Percentiles rank a stretch among this genome's conserved stretches.
Evolutionary conservation across 2,113 vertebrate species (phyloP).

Genomic region (Etheostoma spectabile): DNA sequence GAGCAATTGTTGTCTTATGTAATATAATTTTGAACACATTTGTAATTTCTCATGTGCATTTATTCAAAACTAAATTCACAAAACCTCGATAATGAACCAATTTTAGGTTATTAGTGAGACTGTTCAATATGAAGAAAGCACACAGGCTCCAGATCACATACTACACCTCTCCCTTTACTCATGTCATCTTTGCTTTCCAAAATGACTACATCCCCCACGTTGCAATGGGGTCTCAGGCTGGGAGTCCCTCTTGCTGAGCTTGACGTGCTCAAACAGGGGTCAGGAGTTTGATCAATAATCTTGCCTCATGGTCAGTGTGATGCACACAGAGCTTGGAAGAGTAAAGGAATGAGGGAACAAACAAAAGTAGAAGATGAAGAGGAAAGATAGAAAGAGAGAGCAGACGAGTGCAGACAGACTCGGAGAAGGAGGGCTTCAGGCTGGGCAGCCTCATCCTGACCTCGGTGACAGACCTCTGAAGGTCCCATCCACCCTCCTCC

Average conservation of each 20-base stretch:
- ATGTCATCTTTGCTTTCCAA: background rate
- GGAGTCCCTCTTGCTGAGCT: conserved; percentile 13
- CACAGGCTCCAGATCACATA: background rate
- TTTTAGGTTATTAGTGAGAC: too few species aligned
- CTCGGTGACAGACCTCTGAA: conserved; percentile 48
- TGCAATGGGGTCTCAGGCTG: background rate
- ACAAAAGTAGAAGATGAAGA: background rate
- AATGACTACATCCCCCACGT: background rate
- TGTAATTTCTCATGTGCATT: background rate
- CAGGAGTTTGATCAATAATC: conserved; percentile 7
- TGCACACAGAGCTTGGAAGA: background rate
- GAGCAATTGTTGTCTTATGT: background rate
- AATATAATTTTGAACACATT: background rate
- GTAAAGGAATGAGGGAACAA: background rate
- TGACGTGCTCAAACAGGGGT: background rate
- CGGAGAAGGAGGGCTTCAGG: conserved; percentile 15
- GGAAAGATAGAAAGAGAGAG: background rate
- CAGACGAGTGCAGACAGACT: background rate
- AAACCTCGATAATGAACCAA: background rate
- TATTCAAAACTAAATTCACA: background rate
- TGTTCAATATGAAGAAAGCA: too few species aligned
- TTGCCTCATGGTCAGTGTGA: background rate
- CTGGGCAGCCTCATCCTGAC: conserved; percentile 48
- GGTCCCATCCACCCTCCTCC: conserved; percentile 44
- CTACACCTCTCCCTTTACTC: background rate